These are phyloP conservation scores for Amiota communis DNA, from an alignment of 2,888 invertebrate species.

Conservation along the genomic window DNA sequence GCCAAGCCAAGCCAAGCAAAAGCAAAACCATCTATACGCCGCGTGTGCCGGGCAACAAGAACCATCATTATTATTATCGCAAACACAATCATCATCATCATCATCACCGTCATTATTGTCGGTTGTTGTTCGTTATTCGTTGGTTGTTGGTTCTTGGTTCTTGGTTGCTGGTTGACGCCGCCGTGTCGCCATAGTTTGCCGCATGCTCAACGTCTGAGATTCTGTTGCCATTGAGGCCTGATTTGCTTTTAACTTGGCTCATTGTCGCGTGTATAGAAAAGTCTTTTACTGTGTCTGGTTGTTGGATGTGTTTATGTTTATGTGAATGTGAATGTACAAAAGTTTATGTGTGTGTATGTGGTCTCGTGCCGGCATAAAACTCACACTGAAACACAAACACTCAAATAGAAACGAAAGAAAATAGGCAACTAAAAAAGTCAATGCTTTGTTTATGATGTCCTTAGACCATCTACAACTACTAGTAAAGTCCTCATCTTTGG, in stretches of 20 bases:
- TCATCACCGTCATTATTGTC: too few species aligned
- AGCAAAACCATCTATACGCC: too few species aligned
- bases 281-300: too few species aligned
- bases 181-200: neutral
- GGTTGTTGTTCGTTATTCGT: neutral
- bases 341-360: neutral
- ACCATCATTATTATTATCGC: too few species aligned
- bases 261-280: slow-evolving; percentile 4
- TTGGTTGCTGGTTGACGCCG: neutral
- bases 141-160: slow-evolving; percentile 7
- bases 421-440: neutral
- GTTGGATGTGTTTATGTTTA: neutral
- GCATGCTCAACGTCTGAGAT: neutral
- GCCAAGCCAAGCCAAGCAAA: slow-evolving; percentile 15
- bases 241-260: slow-evolving; percentile 3
- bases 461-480: too few species aligned
- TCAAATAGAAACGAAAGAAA: neutral
- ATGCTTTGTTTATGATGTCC: too few species aligned
- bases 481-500: too few species aligned
- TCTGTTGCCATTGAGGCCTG: neutral
- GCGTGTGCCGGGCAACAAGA: too few species aligned
- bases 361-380: neutral
- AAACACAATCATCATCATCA: too few species aligned
- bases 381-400: neutral
- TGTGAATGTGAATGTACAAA: neutral